These are phyloP conservation scores for Anniella stebbinsi DNA, from an alignment of 2,797 vertebrate species.

Conservation along the genomic window DNA sequence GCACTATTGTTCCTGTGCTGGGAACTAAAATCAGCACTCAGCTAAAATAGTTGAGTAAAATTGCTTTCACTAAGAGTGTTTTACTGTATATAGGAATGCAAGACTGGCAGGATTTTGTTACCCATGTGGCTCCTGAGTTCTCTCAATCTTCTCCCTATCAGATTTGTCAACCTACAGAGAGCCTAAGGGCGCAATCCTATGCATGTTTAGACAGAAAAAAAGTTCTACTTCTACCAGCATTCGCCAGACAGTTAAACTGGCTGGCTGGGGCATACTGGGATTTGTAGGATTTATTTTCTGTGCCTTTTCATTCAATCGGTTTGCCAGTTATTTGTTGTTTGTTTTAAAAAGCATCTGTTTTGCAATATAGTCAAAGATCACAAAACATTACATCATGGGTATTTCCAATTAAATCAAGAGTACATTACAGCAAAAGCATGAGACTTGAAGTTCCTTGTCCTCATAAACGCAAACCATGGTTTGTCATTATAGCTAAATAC, in stretches of 20 bases:
- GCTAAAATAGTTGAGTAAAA: slow-evolving; percentile 52
- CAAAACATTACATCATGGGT: background rate
- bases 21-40: slow-evolving; percentile 54
- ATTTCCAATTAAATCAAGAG: background rate
- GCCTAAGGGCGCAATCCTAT: background rate
- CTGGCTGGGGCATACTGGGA: too few species aligned
- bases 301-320: background rate
- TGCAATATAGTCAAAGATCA: background rate
- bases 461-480: background rate
- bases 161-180: slow-evolving; percentile 19
- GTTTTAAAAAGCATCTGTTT: background rate
- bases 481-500: background rate
- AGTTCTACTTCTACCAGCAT: too few species aligned
- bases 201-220: too few species aligned
- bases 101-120: background rate
- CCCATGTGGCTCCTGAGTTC: background rate
- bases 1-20: slow-evolving; percentile 46
- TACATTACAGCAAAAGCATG: background rate
- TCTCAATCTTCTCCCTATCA: slow-evolving; percentile 32
- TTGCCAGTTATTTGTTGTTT: background rate
- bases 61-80: slow-evolving; percentile 38
- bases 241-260: too few species aligned
- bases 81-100: background rate
- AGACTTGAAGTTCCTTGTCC: background rate
- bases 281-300: background rate